Evolutionary conservation across 1,140 invertebrate genomes (phyloP).

Genomic region (Scaptomyza graminum): DNA sequence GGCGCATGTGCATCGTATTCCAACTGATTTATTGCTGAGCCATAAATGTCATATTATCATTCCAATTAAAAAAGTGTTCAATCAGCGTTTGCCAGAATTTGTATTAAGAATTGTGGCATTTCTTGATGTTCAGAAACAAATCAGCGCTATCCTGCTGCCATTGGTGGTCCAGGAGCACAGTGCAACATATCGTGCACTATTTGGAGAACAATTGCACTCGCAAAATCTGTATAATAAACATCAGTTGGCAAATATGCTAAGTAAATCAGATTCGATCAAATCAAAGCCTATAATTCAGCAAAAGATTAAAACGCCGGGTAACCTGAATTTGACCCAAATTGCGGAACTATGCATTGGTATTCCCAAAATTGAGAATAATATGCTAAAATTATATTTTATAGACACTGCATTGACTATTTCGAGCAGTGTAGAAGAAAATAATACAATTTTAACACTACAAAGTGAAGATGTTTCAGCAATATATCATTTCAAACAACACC

Average conservation of each 20-base stretch:
- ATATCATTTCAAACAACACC: slow-evolving; percentile 58
- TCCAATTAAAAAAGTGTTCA: slow-evolving; percentile 35
- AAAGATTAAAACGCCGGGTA: slow-evolving; percentile 14
- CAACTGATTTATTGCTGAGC: slow-evolving; percentile 44
- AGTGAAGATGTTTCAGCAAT: slow-evolving; percentile 51
- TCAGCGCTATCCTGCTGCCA: slow-evolving; percentile 51
- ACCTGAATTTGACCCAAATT: slow-evolving; percentile 19
- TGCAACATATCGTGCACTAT: slow-evolving; percentile 45
- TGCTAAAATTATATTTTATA: slow-evolving; percentile 46
- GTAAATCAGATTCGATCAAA: not conserved
- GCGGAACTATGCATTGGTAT: slow-evolving; percentile 33
- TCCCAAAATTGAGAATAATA: not conserved
- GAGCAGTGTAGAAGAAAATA: not conserved
- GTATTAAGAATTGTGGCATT: slow-evolving; percentile 47
- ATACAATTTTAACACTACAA: slow-evolving; percentile 27
- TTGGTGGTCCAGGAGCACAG: slow-evolving; percentile 25
- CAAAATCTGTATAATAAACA: slow-evolving; percentile 18
- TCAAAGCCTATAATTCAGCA: slow-evolving; percentile 24
- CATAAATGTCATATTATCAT: slow-evolving; percentile 42
- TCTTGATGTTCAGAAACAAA: slow-evolving; percentile 43
- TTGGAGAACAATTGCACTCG: slow-evolving; percentile 19
- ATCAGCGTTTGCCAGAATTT: slow-evolving; percentile 45
- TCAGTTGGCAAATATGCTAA: not conserved
- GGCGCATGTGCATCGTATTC: slow-evolving; percentile 35
- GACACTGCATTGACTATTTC: slow-evolving; percentile 29